phyloP scores from a whole-genome alignment of 2,888 invertebrate genomes.

The Hylaea fasciaria region DNA sequence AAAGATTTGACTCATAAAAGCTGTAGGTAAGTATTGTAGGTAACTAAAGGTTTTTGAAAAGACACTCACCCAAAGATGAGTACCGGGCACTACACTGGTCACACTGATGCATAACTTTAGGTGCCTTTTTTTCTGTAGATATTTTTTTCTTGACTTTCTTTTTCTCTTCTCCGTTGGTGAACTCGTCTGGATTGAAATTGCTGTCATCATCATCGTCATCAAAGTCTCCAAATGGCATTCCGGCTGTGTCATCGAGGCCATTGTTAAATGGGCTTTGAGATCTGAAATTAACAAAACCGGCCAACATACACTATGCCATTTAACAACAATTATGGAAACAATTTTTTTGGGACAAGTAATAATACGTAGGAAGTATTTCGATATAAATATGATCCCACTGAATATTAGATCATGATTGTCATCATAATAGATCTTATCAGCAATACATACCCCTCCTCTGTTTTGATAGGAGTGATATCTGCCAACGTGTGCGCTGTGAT shows the following conservation, averaged over 20 bases:
- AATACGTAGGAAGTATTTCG: too few species aligned
- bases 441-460: slow-evolving; percentile 54
- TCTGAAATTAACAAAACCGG: slow-evolving; percentile 46
- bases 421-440: too few species aligned
- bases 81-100: slow-evolving; percentile 76
- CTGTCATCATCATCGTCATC: slow-evolving; percentile 61
- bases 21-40: too few species aligned
- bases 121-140: slow-evolving; percentile 47
- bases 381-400: too few species aligned
- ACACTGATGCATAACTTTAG: slow-evolving; percentile 67
- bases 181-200: slow-evolving; percentile 41
- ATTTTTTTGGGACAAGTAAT: too few species aligned
- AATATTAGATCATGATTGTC: too few species aligned
- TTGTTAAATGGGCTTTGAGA: slow-evolving; percentile 63
- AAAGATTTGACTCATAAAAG: too few species aligned
- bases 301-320: too few species aligned
- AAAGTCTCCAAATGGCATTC: slow-evolving; percentile 56
- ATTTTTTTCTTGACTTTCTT: slow-evolving; percentile 49
- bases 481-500: slow-evolving; percentile 54
- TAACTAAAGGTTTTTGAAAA: too few species aligned
- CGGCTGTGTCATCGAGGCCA: slow-evolving; percentile 49
- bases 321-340: too few species aligned
- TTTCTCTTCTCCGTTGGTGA: slow-evolving; percentile 40
- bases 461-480: slow-evolving; percentile 50
- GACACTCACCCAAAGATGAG: slow-evolving; percentile 63